phyloP scores from a whole-genome alignment of 2,888 invertebrate species.

The Augiades crinisus region DNA sequence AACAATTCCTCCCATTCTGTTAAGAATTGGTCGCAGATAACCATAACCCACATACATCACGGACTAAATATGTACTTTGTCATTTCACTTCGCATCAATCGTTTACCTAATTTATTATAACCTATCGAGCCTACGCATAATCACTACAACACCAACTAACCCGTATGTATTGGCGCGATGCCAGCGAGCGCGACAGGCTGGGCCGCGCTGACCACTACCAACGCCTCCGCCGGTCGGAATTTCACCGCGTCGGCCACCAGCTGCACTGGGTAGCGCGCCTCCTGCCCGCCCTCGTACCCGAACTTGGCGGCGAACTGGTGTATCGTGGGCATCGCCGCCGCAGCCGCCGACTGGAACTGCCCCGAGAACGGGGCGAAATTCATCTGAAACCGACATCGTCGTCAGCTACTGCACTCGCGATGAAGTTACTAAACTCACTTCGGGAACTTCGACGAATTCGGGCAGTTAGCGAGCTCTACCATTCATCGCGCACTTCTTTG shows the following conservation, averaged over 20 bases:
- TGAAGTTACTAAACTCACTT: too few species aligned
- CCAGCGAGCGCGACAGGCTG: constrained; percentile 72
- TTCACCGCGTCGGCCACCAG: constrained; percentile 77
- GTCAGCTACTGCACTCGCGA: too few species aligned
- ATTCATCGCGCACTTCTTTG: too few species aligned
- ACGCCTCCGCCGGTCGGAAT: constrained; percentile 80
- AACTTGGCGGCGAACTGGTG: constrained; percentile 92
- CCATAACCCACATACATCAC: too few species aligned
- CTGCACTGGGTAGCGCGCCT: constrained; percentile 64
- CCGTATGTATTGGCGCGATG: constrained; percentile 68
- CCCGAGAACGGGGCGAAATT: constrained; percentile 93
- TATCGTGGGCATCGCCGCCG: constrained; percentile 88
- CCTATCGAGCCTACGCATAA: too few species aligned
- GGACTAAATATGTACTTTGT: too few species aligned
- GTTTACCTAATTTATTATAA: too few species aligned
- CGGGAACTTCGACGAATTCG: too few species aligned
- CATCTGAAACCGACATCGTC: constrained; percentile 73
- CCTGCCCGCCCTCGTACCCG: constrained; percentile 73
- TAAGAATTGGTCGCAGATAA: too few species aligned
- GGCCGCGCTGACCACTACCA: constrained; percentile 71
- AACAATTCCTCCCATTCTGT: too few species aligned
- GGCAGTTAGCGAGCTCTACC: too few species aligned
- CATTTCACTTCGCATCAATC: too few species aligned
- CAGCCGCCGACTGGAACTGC: constrained; percentile 87
- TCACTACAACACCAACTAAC: constrained; percentile 39